Base-by-base conservation (phyloP, 2,888 invertebrate species). In the Patella pellucida region DNA sequence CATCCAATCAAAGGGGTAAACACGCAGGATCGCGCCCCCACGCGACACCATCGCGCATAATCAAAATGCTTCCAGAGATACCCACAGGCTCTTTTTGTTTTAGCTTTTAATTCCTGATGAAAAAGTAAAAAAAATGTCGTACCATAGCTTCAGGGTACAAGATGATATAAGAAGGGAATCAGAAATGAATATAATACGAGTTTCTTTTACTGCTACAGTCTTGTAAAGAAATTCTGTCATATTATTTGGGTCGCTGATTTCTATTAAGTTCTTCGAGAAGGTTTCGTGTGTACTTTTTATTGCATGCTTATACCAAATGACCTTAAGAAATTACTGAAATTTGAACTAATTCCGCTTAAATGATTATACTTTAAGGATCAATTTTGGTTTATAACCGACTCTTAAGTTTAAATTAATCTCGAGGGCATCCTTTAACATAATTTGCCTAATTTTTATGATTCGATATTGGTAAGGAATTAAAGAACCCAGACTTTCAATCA, bases 1-100 rank as follows among this genome's bases (percentile, higher is more conserved):
- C 72, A 71, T 62, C 75, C 75, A 75, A 75, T 75, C 71, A 71
- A 75, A 75, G 56, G 67, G 50, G 71, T 71, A 75, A 70, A 71
- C 54, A 67, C 56, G 50, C 31, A 27, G 31, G 69, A 54, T 69
- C 68, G 68, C 68, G 62, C 62, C 62, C 62, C 62, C 62, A 62
- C 62, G 62, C 62, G 62, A 62, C 62, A 62, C 14, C 14, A 16
- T 62, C 14, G 23, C 19, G 19, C 62, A 62, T 62, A 62, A 62
- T 62, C 62, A 62, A 62, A 62, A 62, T 23, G 62, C 19, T 62
- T 62, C 62, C 62, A 62, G 23, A 19, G 23, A 62, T 62, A 12
- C 19, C 62, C 23, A 11, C 11, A 62, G 62, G 62, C 62, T 23
- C 41, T 41, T 41, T 41, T 41, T 7, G 7, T 62, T 62, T 62